Conservation (phyloP, 2,113 vertebrate genomes). For the Jacana jacana region DNA sequence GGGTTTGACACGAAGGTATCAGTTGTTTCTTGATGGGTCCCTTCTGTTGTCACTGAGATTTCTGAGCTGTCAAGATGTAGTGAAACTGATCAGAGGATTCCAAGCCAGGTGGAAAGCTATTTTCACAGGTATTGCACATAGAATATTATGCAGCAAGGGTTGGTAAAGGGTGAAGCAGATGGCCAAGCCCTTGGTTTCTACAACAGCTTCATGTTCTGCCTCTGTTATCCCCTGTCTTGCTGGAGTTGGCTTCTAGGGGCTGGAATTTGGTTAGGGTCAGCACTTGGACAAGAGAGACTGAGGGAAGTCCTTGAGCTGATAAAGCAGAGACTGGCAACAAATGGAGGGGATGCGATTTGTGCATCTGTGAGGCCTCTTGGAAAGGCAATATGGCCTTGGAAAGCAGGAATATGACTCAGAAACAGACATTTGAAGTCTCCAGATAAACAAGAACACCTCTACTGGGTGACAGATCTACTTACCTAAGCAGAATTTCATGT, state of each 20-base stretch:
- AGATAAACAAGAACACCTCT: neutral
- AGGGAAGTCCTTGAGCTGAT: neutral
- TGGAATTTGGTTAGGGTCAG: neutral
- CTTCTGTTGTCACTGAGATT: neutral
- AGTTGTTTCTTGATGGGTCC: neutral
- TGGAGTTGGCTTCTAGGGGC: neutral
- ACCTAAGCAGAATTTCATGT: neutral
- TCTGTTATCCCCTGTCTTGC: rapidly evolving
- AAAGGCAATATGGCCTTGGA: neutral
- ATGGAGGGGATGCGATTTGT: neutral
- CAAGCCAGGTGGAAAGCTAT: neutral
- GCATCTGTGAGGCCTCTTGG: neutral
- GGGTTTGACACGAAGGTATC: neutral
- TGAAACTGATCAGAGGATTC: neutral
- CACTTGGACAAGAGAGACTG: neutral
- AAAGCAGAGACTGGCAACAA: neutral
- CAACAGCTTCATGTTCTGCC: neutral
- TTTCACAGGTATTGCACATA: neutral
- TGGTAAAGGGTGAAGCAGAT: neutral
- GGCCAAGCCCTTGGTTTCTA: neutral
- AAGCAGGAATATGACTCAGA: neutral
- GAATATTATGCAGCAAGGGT: neutral
- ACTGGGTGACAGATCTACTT: neutral
- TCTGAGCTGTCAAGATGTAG: neutral
- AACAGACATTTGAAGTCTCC: neutral